Evolutionary conservation across 2,797 vertebrate genomes (phyloP).

Genomic region (Melanotaenia parkinsoni): DNA sequence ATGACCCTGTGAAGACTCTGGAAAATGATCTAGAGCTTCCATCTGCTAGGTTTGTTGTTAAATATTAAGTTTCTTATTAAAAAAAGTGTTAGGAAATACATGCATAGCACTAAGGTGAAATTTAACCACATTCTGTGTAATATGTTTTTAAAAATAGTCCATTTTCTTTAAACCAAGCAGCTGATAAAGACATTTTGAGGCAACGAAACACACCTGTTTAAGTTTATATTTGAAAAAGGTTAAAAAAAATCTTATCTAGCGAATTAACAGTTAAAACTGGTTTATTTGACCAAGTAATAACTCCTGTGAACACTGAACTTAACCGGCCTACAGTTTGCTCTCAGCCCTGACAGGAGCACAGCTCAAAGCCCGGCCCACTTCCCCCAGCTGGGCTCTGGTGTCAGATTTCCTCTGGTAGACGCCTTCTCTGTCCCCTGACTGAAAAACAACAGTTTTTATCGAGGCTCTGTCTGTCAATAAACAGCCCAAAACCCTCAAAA

Average conservation of each 20-base stretch:
- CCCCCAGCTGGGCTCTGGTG: conserved; percentile 76
- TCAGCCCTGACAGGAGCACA: conserved; percentile 10
- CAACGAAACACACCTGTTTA: too few species aligned
- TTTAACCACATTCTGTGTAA: not conserved
- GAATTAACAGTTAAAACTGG: not conserved
- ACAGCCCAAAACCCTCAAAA: not conserved
- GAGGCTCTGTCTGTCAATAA: conserved; percentile 1
- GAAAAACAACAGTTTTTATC: conserved; percentile 45
- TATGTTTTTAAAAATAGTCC: too few species aligned
- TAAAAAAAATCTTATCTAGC: too few species aligned
- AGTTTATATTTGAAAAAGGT: too few species aligned
- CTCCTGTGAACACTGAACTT: not conserved
- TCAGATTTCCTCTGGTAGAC: conserved; percentile 74
- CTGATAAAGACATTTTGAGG: too few species aligned
- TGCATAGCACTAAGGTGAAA: too few species aligned
- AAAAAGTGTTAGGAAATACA: too few species aligned
- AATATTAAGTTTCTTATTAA: too few species aligned
- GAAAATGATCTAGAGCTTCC: not conserved
- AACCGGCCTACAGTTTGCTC: conserved; percentile 31
- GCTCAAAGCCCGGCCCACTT: conserved; percentile 64
- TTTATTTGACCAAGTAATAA: not conserved
- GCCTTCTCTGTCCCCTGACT: conserved; percentile 57
- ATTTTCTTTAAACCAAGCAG: too few species aligned
- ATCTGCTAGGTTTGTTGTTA: too few species aligned
- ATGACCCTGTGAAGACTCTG: not conserved